Evolutionary conservation across 1,140 invertebrate species (phyloP), one percentile per base, ranked within the genome.

Genomic region (Pissodes strobi): DNA sequence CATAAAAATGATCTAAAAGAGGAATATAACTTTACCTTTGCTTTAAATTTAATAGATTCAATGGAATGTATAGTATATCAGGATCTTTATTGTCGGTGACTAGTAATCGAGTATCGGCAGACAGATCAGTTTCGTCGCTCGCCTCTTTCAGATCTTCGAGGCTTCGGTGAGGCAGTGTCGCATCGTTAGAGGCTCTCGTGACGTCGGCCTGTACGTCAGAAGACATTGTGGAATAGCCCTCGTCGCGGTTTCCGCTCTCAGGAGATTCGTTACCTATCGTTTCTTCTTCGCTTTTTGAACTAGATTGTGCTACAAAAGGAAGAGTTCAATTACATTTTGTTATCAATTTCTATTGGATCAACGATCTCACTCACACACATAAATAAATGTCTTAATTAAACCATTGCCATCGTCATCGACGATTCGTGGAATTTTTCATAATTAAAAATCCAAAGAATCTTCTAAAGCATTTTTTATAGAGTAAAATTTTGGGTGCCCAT

Each of bases 141-240:
- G 85, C 87, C 73, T 89, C 87, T 76, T 89, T 88, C 4, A 89
- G 80, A 73, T 89, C 87, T 53, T 88, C 87, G 2, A 89, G 76
- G 3, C 85, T 86, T 57, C 86, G 76, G 48, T 82, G 79, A 0
- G 83, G 82, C 51, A 84, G 81, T 43, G 83, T 80, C 0, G 82
- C 81, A 55, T 72, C 72, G 8, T 59, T 68, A 15, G 72, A 72
- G 9, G 68, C 57, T 25, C 72, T 58, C 6, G 69, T 75, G 2
- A 78, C 84, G 67, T 90, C 88, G 1, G 86, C 86, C 74, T 92
- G 90, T 1, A 92, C 89, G 74, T 94, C 91, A 70, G 90, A 92
- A 0, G 91, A 92, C 91, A 94, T 94, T 2, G 91, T 93, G 22
- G 91, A 93, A 75, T 94, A 94, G 1, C 91, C 91, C 78, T 94